Base-by-base conservation (phyloP, 2,113 vertebrate genomes). In the Callithrix jacchus region DNA sequence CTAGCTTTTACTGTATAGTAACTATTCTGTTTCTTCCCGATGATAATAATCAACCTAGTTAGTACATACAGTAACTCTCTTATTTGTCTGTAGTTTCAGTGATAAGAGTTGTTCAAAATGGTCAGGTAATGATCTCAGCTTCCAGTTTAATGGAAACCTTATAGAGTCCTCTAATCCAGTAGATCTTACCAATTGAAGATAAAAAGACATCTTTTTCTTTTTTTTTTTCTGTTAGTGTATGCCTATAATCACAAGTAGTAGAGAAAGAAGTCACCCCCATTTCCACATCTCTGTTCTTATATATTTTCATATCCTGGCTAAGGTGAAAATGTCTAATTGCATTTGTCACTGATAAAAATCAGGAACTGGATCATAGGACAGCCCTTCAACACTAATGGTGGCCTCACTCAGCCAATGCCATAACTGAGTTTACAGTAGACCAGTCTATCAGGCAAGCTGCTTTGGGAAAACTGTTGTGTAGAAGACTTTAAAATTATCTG, bases 161-260 rank as follows among this genome's bases (percentile, higher is more conserved):
- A 2, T 42, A 42, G 30, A 2, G 6, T 42, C 16, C 42, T 37
- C 6, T 49, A 64, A 73, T 52, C 11, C 2, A 8, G 3, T 37
- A 40, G 32, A 23, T 37, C 0, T 1, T 20, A 83, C 9, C 2
- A 0, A 37, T 16, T 32, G 1, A 25, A 49, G 3, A 47, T 30
- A 8, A 6, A 27, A 42, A 58, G n/a, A 12, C 66, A 8, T 68
- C 4, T 27, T 66, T 42, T 16, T 64, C 47, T 64, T 32, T 66
- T 71, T 5, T 30, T 4, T 21, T 81, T 58, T 82, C 71, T 32
- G 2, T 16, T 56, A 80, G 37, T 32, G 5, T 52, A 52, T 35
- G 47, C 45, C 32, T 52, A 35, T 49, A 81, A 30, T 52, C 37
- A 21, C 1, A 6, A 45, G 3, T 8, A 6, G 40, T 8, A 66